Percentiles rank a stretch among this genome's conserved stretches.
Evolutionary conservation across 2,888 invertebrate species (phyloP).

Genomic region (Sarcophaga subvicina): DNA sequence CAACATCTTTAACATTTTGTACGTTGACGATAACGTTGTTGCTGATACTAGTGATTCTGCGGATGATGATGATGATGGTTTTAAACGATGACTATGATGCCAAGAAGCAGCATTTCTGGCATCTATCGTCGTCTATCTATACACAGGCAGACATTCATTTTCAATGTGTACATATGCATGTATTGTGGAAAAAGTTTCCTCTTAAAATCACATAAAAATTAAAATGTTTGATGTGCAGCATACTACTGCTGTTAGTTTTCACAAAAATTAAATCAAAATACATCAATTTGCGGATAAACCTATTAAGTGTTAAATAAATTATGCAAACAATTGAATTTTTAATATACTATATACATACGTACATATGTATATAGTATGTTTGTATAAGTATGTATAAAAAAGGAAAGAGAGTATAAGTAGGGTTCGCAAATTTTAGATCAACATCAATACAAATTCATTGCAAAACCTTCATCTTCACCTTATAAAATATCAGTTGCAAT

Average conservation of each 20-base stretch:
- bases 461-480: too few species aligned
- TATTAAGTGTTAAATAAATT: conserved; percentile 29
- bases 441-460: too few species aligned
- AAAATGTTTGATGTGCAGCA: conserved; percentile 18
- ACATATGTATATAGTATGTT: too few species aligned
- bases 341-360: too few species aligned
- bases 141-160: not conserved
- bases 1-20: not conserved
- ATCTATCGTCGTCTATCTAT: too few species aligned
- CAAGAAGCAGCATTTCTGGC: not conserved
- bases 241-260: conserved; percentile 7
- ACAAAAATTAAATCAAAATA: conserved; percentile 36
- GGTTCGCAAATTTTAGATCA: too few species aligned
- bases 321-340: conserved; percentile 16
- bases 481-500: too few species aligned
- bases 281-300: conserved; percentile 45
- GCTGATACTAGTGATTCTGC: conserved; percentile 16
- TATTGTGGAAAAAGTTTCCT: not conserved
- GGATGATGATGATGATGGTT: not conserved
- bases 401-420: too few species aligned
- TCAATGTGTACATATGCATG: not conserved
- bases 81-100: conserved; percentile 23
- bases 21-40: conserved; percentile 10
- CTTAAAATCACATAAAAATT: conserved; percentile 6
- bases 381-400: too few species aligned